phyloP scores from a whole-genome alignment of 2,797 vertebrate genomes.

The Leptatherina wallacei region DNA sequence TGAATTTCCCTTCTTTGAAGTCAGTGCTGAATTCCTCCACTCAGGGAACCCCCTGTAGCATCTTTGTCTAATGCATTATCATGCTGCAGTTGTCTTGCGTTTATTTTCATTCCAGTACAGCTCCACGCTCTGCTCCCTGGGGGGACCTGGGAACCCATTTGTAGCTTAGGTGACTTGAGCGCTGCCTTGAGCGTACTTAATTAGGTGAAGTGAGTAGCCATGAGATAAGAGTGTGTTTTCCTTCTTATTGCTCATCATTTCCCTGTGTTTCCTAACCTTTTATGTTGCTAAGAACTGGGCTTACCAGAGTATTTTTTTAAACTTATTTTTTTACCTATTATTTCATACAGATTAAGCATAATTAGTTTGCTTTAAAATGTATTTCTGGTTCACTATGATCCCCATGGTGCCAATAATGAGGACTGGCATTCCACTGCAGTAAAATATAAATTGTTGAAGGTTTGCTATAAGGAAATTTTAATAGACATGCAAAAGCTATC shows the following conservation, averaged over 20 bases:
- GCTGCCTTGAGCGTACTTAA: conserved; percentile 65
- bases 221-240: conserved; percentile 41
- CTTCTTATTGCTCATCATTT: conserved; percentile 24
- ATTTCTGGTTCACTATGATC: conserved; percentile 22
- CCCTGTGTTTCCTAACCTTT: conserved; percentile 40
- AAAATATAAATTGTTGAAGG: background rate
- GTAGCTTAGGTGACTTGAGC: conserved; percentile 51
- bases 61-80: conserved; percentile 71
- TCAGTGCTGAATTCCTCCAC: conserved; percentile 56
- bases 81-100: conserved; percentile 67
- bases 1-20: conserved; percentile 74
- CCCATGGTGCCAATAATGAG: background rate
- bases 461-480: conserved; percentile 9
- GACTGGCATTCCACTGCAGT: background rate
- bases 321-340: background rate
- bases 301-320: conserved; percentile 9
- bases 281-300: conserved; percentile 27
- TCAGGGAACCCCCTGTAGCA: conserved; percentile 65
- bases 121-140: conserved; percentile 48
- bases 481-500: background rate
- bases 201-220: conserved; percentile 63
- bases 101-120: conserved; percentile 75
- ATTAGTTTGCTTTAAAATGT: conserved; percentile 42
- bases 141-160: conserved; percentile 70
- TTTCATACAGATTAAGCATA: conserved; percentile 17